Conservation (phyloP, 2,797 vertebrate species). For the Lepidocolaptes lacrymiger region DNA sequence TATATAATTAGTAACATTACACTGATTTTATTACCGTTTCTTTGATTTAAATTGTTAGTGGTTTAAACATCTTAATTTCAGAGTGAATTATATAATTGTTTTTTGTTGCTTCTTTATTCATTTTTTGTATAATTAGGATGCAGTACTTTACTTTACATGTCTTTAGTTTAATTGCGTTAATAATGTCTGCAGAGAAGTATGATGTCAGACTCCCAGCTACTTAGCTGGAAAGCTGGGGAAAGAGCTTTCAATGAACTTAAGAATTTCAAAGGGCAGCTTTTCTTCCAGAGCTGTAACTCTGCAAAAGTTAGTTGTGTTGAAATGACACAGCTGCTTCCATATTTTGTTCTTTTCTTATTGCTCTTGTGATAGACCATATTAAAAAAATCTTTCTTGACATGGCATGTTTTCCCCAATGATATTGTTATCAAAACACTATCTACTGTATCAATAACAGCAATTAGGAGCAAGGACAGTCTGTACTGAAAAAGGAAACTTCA, state of each 20-base stretch:
- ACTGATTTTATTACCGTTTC: conserved; percentile 66
- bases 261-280: background rate
- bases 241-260: background rate
- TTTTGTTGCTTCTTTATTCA: conserved; percentile 73
- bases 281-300: background rate
- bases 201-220: conserved; percentile 20
- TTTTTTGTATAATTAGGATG: conserved; percentile 74
- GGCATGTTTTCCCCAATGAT: background rate
- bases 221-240: background rate
- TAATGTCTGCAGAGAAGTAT: conserved; percentile 67
- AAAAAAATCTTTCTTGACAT: conserved; percentile 22
- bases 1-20: conserved; percentile 54
- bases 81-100: conserved; percentile 74
- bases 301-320: background rate
- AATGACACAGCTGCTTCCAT: background rate
- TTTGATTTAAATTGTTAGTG: conserved; percentile 77
- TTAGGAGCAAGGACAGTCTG: background rate
- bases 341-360: background rate
- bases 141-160: conserved; percentile 78
- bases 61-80: conserved; percentile 76
- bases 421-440: conserved; percentile 10
- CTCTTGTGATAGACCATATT: background rate
- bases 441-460: conserved; percentile 3
- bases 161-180: conserved; percentile 76
- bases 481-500: background rate